A percentile compares a stretch with the other conserved stretches of the same genome.
phyloP scores from a whole-genome alignment of 2,888 invertebrate genomes.

The Nebria salina region DNA sequence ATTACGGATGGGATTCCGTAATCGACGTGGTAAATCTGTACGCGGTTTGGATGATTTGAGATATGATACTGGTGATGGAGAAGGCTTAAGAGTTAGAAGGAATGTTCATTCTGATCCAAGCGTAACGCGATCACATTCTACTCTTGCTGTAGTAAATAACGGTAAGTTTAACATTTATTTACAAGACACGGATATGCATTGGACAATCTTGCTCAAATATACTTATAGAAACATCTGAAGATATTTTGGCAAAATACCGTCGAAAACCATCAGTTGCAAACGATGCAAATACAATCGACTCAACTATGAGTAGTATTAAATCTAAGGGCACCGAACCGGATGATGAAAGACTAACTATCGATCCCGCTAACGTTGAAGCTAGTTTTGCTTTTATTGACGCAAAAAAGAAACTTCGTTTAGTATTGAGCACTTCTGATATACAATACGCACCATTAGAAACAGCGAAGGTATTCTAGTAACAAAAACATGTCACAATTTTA shows the following conservation, averaged over 20 bases:
- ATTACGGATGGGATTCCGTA: conserved; percentile 75
- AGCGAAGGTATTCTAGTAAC: conserved; percentile 25
- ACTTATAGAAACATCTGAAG: conserved; percentile 80
- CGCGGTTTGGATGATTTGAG: conserved; percentile 59
- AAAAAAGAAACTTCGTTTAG: conserved; percentile 89
- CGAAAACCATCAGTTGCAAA: conserved; percentile 71
- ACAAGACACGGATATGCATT: neutral
- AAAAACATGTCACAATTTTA: neutral
- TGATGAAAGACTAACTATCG: conserved; percentile 64
- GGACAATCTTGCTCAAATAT: neutral
- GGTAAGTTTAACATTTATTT: conserved; percentile 50
- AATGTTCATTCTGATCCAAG: conserved; percentile 26
- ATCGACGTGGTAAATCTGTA: conserved; percentile 68
- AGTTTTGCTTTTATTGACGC: conserved; percentile 73
- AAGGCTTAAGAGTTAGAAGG: conserved; percentile 46
- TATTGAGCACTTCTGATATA: conserved; percentile 87
- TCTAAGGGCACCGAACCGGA: conserved; percentile 54
- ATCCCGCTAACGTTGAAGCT: conserved; percentile 67
- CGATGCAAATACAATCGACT: conserved; percentile 61
- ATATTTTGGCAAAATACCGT: conserved; percentile 94
- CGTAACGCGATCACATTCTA: conserved; percentile 46
- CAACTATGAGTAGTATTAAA: conserved; percentile 57
- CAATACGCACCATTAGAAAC: conserved; percentile 66
- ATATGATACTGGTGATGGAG: conserved; percentile 46
- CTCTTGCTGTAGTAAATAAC: conserved; percentile 54